Conservation (phyloP, 1,140 invertebrate genomes). For the Eumaeus atala region DNA sequence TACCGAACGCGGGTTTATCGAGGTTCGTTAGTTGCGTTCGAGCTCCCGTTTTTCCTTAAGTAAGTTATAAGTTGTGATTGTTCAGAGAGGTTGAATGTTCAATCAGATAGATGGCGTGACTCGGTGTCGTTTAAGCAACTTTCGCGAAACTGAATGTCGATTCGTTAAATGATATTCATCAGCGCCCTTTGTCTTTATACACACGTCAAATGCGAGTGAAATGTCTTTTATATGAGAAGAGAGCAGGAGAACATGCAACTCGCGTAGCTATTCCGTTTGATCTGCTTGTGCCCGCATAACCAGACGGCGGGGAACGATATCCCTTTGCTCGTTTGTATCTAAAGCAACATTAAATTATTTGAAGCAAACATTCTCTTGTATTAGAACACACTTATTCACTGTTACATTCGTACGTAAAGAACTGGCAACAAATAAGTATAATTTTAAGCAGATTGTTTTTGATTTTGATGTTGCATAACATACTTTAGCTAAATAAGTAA, state of each 20-base stretch:
- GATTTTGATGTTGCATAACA: no score
- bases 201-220: conserved; percentile 55
- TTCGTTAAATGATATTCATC: conserved; percentile 71
- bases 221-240: conserved; percentile 45
- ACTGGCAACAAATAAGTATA: not conserved
- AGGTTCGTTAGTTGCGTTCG: conserved; percentile 60
- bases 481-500: no score
- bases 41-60: conserved; percentile 67
- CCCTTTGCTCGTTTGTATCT: conserved; percentile 25
- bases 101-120: conserved; percentile 73
- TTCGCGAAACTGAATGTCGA: conserved; percentile 61
- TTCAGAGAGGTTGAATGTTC: conserved; percentile 60
- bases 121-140: conserved; percentile 65
- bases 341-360: conserved; percentile 22
- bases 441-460: no score
- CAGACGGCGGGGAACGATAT: not conserved
- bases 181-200: conserved; percentile 68
- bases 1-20: conserved; percentile 62
- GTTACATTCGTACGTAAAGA: no score
- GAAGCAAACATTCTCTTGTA: not conserved
- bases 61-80: conserved; percentile 72
- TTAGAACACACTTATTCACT: conserved; percentile 2
- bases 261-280: conserved; percentile 48
- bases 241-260: conserved; percentile 54
- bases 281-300: conserved; percentile 52